Evolutionary conservation across 1,140 invertebrate genomes (phyloP).

Genomic region (Drusus annulatus): DNA sequence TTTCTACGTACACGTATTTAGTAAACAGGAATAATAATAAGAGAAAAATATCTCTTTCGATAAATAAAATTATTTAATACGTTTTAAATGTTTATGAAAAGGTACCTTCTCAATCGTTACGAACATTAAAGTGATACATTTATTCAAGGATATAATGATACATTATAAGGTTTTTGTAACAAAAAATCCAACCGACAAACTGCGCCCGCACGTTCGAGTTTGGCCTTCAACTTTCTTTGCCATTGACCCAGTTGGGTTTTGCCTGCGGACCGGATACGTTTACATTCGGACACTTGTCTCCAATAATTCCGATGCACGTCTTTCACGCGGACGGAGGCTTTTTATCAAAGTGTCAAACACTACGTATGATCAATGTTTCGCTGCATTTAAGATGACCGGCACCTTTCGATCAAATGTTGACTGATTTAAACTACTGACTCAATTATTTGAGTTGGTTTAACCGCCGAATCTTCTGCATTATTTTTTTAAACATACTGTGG

Average conservation of each 20-base stretch:
- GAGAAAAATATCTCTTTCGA: no score
- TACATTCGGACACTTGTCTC: constrained; percentile 30
- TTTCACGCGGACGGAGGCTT: neutral
- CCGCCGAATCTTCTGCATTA: no score
- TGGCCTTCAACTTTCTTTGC: constrained; percentile 57
- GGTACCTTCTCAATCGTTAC: no score
- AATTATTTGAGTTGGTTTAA: no score
- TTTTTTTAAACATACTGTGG: neutral
- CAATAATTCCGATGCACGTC: neutral
- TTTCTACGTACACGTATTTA: no score
- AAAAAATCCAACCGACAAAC: constrained; percentile 4
- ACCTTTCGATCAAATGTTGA: no score
- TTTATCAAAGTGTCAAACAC: neutral
- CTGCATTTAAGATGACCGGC: no score
- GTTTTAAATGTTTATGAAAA: no score
- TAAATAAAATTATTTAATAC: no score
- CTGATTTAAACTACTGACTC: no score
- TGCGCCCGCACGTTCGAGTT: constrained; percentile 14
- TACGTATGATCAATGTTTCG: no score
- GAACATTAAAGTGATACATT: neutral
- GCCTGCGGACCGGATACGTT: constrained; percentile 30
- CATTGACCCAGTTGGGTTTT: constrained; percentile 53
- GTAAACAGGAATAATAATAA: no score
- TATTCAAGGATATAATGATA: neutral
- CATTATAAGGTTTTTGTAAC: neutral